phyloP scores from a whole-genome alignment of 2,797 vertebrate species.

The Periophthalmus magnuspinnatus region DNA sequence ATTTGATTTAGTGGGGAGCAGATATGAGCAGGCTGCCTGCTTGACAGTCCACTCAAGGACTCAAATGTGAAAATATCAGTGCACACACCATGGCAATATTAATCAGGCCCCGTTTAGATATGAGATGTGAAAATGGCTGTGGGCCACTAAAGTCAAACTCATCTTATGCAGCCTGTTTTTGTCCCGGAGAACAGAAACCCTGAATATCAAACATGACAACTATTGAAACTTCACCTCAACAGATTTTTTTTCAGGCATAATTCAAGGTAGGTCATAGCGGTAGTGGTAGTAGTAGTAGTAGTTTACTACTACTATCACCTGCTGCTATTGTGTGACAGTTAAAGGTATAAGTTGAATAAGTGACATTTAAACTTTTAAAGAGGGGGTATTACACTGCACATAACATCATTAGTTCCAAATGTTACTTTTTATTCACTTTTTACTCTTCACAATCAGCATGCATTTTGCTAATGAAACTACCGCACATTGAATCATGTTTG shows the following conservation, averaged over 20 bases:
- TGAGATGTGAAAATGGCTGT: conserved; percentile 6
- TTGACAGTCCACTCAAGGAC: conserved; percentile 26
- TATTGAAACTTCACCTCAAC: background rate
- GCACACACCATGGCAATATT: conserved; percentile 13
- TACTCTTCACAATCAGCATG: too few relatives aligned
- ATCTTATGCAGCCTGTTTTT: conserved; percentile 5
- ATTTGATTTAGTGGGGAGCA: conserved; percentile 35
- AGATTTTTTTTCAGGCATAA: background rate
- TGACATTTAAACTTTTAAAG: too few relatives aligned
- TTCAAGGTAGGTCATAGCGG: background rate
- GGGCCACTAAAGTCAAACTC: background rate
- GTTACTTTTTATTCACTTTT: too few relatives aligned
- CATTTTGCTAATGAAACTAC: too few relatives aligned
- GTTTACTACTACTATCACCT: too few relatives aligned
- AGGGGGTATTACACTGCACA: too few relatives aligned
- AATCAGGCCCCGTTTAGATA: conserved; percentile 14
- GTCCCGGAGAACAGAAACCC: background rate
- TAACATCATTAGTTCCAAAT: too few relatives aligned
- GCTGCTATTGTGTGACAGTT: background rate
- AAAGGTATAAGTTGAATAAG: background rate
- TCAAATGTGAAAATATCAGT: conserved; percentile 20
- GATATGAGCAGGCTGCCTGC: conserved; percentile 12
- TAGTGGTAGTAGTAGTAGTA: background rate
- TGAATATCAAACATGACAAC: background rate
- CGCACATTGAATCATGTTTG: too few relatives aligned